phyloP scores from a whole-genome alignment of 2,888 invertebrate species.

The Galerucella calmariensis region DNA sequence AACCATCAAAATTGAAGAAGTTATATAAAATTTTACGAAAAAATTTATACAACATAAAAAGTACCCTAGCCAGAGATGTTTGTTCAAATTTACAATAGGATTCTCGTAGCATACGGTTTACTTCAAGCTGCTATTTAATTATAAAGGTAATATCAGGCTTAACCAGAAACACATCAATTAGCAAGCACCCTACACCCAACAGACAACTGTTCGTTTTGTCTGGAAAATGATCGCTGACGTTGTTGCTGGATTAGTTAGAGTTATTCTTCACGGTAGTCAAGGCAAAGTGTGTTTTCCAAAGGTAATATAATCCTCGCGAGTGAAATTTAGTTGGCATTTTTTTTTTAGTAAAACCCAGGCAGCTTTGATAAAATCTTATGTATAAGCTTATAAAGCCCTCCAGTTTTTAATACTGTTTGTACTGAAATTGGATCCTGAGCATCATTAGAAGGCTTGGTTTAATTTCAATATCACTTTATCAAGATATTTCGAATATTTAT shows the following conservation, averaged over 20 bases:
- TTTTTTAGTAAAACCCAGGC: neutral
- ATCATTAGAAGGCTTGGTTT: neutral
- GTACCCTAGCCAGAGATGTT: neutral
- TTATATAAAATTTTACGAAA: neutral
- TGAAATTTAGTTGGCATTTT: neutral
- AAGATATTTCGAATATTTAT: too few relatives aligned
- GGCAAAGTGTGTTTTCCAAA: neutral
- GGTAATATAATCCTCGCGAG: neutral
- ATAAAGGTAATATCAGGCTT: conserved; percentile 41
- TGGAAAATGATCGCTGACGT: conserved; percentile 13
- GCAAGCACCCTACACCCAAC: conserved; percentile 20
- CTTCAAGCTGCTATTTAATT: conserved; percentile 42
- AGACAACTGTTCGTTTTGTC: conserved; percentile 19
- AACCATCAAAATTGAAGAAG: too few relatives aligned
- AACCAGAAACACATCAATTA: conserved; percentile 40
- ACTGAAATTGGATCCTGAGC: neutral
- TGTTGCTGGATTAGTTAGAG: neutral
- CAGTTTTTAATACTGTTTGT: neutral
- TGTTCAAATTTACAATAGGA: neutral
- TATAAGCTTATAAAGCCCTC: neutral
- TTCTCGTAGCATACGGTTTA: conserved; percentile 35
- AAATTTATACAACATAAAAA: neutral
- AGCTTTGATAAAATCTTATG: neutral
- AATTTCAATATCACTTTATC: too few relatives aligned
- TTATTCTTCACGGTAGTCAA: neutral